Percentiles rank a stretch among this genome's conserved stretches.
Conservation (phyloP, 2,113 vertebrate genomes). For the Lynx canadensis region DNA sequence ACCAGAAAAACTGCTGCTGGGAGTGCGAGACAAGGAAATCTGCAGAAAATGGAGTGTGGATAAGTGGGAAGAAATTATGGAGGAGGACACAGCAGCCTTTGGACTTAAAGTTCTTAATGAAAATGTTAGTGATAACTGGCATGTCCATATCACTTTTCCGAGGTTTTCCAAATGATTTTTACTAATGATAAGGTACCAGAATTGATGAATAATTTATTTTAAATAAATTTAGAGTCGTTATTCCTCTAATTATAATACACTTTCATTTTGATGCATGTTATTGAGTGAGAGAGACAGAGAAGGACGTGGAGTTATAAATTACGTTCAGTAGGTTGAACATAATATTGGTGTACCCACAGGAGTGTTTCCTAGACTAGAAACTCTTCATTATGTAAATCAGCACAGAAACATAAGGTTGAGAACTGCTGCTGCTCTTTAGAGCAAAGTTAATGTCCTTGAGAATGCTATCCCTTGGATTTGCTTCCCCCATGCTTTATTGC, state of each 20-base stretch:
- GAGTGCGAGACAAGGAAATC: not conserved
- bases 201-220: not conserved
- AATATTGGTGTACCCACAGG: not conserved
- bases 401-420: not conserved
- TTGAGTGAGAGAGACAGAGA: not conserved
- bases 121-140: not conserved
- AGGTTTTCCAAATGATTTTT: not conserved
- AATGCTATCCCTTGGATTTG: not conserved
- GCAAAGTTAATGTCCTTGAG: constrained; percentile 39
- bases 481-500: not conserved
- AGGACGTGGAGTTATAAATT: not conserved
- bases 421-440: constrained; percentile 31
- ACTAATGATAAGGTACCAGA: not conserved
- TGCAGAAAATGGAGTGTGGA: not conserved
- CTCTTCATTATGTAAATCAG: constrained; percentile 52
- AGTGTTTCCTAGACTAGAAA: constrained; percentile 6
- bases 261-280: constrained; percentile 1
- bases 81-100: not conserved
- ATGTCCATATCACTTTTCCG: not conserved
- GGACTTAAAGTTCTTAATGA: not conserved
- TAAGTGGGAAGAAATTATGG: not conserved
- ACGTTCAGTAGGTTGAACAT: too few species aligned
- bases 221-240: not conserved
- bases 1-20: not conserved
- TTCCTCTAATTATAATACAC: not conserved